Conservation (phyloP, 1,140 invertebrate species). For the Diploscapter pachys region DNA sequence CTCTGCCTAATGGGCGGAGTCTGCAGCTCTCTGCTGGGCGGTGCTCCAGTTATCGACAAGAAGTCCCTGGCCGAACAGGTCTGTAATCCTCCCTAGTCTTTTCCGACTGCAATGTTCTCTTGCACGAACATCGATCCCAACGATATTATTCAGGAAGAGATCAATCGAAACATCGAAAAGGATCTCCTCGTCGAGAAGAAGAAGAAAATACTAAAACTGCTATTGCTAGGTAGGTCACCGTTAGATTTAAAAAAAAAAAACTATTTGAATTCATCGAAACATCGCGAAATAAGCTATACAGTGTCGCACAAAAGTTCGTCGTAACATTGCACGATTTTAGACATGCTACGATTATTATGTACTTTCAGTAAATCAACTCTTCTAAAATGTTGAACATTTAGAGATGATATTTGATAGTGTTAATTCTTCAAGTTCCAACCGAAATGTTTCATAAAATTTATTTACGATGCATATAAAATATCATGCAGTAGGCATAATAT, state of each 20-base stretch:
- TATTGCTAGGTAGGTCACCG: constrained; percentile 41
- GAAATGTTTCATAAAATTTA: too few species aligned
- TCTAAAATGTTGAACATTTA: not conserved
- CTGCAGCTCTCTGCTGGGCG: not conserved
- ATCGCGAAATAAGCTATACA: not conserved
- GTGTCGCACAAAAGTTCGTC: too few species aligned
- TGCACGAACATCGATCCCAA: constrained; percentile 9
- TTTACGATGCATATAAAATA: too few species aligned
- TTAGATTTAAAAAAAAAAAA: not conserved
- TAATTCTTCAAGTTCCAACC: not conserved
- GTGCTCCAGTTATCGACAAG: not conserved
- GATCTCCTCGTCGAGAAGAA: constrained; percentile 26
- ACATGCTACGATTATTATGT: too few species aligned
- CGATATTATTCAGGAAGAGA: constrained; percentile 23
- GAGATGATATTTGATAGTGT: not conserved
- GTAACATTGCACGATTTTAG: too few species aligned
- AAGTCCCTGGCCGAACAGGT: too few species aligned
- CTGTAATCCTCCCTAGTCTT: not conserved
- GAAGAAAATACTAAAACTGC: constrained; percentile 46
- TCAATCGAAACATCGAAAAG: constrained; percentile 30
- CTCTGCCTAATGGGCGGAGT: not conserved
- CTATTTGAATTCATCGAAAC: not conserved
- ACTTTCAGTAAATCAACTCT: not conserved
- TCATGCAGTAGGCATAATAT: too few species aligned
- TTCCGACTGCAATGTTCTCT: constrained; percentile 3